Conservation (phyloP, 92 coral and sea anemone genomes). For the Epizoanthus stellaris region DNA sequence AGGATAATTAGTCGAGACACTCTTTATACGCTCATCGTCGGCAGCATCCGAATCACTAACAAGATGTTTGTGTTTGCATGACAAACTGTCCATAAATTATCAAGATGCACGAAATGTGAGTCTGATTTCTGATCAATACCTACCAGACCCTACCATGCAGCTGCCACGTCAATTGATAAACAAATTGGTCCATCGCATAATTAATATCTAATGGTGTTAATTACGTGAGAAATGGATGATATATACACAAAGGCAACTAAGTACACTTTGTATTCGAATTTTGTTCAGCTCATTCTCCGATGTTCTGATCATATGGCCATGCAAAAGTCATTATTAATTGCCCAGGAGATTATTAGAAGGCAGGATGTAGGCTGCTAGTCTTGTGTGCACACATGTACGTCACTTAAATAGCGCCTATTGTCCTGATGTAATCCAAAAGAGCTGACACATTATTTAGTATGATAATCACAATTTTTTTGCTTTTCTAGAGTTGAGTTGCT, state of each 20-base stretch:
- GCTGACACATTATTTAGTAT: conserved; percentile 1
- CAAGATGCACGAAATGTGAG: not conserved
- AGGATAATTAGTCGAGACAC: too few relatives aligned
- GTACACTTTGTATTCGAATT: not conserved
- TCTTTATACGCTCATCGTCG: too few relatives aligned
- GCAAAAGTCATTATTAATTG: not conserved
- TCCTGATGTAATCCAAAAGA: not conserved
- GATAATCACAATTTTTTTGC: conserved; percentile 18
- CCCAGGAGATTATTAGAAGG: not conserved
- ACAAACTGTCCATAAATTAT: not conserved
- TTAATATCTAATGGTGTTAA: conserved; percentile 1
- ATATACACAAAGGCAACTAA: not conserved
- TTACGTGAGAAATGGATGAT: conserved; percentile 4
- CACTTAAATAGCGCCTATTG: conserved; percentile 6
- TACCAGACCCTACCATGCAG: too few relatives aligned
- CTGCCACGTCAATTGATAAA: not conserved
- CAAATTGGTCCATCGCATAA: not conserved
- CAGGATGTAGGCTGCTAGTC: not conserved
- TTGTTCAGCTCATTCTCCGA: not conserved
- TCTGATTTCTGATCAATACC: not conserved
- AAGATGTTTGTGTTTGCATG: too few relatives aligned
- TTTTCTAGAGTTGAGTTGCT: not conserved
- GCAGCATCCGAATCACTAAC: too few relatives aligned
- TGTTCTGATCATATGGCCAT: not conserved
- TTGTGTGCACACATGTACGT: not conserved